Base-by-base conservation (phyloP, 2,797 vertebrate species). In the Chaetodon trifasciatus region DNA sequence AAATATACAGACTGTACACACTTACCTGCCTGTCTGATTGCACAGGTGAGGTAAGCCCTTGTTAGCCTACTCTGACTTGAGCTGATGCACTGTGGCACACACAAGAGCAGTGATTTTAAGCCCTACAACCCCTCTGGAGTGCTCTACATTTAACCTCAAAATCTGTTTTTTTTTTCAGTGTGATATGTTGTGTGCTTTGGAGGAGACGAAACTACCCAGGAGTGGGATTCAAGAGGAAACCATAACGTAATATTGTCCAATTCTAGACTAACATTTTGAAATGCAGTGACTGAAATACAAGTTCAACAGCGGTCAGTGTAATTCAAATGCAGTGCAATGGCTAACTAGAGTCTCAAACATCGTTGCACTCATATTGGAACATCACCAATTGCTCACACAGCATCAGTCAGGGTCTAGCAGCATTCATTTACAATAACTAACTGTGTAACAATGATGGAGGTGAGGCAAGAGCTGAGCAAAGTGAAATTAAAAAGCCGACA, bases 21-120 rank as follows among this genome's bases (percentile, higher is more conserved):
- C 37, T 39, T 12, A 39, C 52, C 5, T n/a, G 52, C 5, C 53
- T 55, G 55, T 47, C 17, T 66, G 42, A 73, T 67, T 74, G 73
- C 57, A 77, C 47, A 39, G 56, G 23, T 21, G 58, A 70, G 42
- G 21, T 62, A 62, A 73, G 11, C 16, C 46, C 16, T 32, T 58
- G 32, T 58, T 58, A 63, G 42, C 42, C 42, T 13, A 2, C 49
- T 77, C 63, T 11, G 49, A 85, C 1, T 42, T 24, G 37, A 62
- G 57, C 67, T 74, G 65, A 76, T 76, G 44, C 49, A 37, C 5
- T 24, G n/a, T 77, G 62, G 19, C 28, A 71, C 16, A 9, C 65
- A 35, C n/a, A 23, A 5, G 16, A 52, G 44, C 39, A 74, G 42
- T 47, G 15, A 1, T 8, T 72, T 67, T 66, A 21, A 49, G 35